These are phyloP conservation scores for Saguinus imperator DNA, from an alignment of 2,113 vertebrate genomes.

Conservation along the genomic window DNA sequence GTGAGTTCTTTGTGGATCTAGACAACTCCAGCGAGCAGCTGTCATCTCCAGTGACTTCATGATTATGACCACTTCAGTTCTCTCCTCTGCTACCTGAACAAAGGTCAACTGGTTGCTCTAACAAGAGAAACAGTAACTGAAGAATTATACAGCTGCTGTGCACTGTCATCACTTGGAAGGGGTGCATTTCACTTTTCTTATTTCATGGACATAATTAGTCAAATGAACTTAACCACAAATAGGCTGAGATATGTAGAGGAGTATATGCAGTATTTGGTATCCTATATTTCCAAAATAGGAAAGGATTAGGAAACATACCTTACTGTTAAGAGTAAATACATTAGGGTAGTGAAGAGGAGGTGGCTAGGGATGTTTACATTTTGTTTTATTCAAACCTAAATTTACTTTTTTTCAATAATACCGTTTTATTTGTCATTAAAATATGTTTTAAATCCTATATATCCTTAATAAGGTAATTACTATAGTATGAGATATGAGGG, in stretches of 20 bases:
- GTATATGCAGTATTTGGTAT: not conserved
- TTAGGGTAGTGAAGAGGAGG: not conserved
- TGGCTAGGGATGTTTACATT: not conserved
- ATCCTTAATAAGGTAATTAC: not conserved
- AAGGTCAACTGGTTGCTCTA: not conserved
- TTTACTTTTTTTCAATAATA: not conserved
- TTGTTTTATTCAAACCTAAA: not conserved
- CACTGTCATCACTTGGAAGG: not conserved
- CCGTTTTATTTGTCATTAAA: not conserved
- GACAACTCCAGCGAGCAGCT: not conserved
- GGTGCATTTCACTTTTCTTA: not conserved
- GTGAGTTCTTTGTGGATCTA: not conserved
- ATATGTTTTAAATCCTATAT: not conserved
- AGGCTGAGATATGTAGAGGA: not conserved
- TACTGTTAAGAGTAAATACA: not conserved
- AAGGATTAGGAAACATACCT: not conserved
- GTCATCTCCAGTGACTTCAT: not conserved
- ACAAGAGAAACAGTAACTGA: not conserved
- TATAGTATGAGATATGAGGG: not conserved
- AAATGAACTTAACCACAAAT: not conserved
- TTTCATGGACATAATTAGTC: not conserved
- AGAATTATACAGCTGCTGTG: not conserved
- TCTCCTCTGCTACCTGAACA: not conserved
- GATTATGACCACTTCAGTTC: not conserved
- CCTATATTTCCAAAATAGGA: not conserved